Evolutionary conservation across 2,888 invertebrate genomes (phyloP).

Genomic region (Heliconius ismenius): DNA sequence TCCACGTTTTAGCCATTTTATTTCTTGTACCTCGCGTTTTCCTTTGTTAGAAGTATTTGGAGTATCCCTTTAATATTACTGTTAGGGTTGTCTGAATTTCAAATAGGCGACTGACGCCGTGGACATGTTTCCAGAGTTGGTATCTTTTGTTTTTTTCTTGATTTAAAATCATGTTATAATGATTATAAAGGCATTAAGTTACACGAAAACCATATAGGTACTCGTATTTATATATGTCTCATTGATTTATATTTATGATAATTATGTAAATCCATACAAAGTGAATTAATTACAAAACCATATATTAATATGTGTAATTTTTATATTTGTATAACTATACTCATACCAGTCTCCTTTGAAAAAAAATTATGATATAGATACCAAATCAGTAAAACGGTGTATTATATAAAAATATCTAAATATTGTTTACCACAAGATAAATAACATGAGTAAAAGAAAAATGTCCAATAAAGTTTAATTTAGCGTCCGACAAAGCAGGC

Average conservation of each 20-base stretch:
- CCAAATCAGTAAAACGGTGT: not conserved
- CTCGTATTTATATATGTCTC: not conserved
- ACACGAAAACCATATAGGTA: too few species aligned
- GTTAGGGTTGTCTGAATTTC: slow-evolving; percentile 28
- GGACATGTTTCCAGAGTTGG: not conserved
- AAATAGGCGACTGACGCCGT: slow-evolving; percentile 14
- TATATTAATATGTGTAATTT: not conserved
- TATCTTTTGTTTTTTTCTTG: not conserved
- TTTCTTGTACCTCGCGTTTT: slow-evolving; percentile 56
- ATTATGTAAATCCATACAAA: not conserved
- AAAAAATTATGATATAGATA: not conserved
- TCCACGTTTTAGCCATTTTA: slow-evolving; percentile 67
- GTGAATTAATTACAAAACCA: not conserved
- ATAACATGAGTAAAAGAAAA: slow-evolving; percentile 61
- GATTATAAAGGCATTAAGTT: too few species aligned
- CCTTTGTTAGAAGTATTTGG: slow-evolving; percentile 53
- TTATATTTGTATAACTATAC: too few species aligned
- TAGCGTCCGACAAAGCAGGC: slow-evolving; percentile 61
- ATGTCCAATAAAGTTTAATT: slow-evolving; percentile 79
- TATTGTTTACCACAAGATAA: slow-evolving; percentile 28
- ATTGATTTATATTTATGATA: not conserved
- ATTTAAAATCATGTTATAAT: not conserved
- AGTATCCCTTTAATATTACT: slow-evolving; percentile 41
- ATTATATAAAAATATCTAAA: not conserved
- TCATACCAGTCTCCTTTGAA: too few species aligned